phyloP scores from a whole-genome alignment of 2,888 invertebrate genomes.

The Athrips mouffetella region DNA sequence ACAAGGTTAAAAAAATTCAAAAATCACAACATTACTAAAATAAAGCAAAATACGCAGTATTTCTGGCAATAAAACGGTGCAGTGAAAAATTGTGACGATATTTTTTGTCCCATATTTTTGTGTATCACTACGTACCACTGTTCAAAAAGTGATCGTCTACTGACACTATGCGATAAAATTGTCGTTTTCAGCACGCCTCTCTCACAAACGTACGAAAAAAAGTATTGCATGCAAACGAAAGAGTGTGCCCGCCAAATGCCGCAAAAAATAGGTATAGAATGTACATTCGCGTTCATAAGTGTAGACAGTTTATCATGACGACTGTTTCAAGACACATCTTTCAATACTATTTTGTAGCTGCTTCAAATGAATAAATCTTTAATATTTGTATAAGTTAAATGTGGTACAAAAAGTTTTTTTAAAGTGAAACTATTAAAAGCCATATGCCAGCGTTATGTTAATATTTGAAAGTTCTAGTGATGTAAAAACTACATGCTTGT shows the following conservation, averaged over 20 bases:
- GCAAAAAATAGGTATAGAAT: conserved; percentile 61
- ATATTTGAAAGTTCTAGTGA: too few relatives aligned
- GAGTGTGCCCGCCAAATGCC: conserved; percentile 63
- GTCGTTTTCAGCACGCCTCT: conserved; percentile 64
- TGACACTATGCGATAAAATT: conserved; percentile 8
- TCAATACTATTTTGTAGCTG: too few relatives aligned
- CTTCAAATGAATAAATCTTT: too few relatives aligned
- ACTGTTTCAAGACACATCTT: too few relatives aligned
- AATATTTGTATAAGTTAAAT: too few relatives aligned
- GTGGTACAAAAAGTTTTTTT: too few relatives aligned
- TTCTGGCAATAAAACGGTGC: not conserved
- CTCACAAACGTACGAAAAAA: conserved; percentile 70
- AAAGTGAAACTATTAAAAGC: too few relatives aligned
- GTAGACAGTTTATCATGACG: not conserved
- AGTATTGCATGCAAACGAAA: conserved; percentile 72
- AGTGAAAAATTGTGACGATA: not conserved
- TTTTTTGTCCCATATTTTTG: not conserved
- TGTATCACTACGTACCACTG: conserved; percentile 23
- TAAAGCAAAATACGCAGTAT: not conserved
- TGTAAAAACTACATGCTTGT: too few relatives aligned
- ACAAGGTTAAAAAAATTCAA: not conserved
- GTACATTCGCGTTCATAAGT: not conserved
- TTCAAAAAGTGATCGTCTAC: conserved; percentile 4
- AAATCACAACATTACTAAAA: not conserved
- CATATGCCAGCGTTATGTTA: too few relatives aligned